A percentile compares a stretch with the other conserved stretches of the same genome.
Conservation (phyloP, 2,888 invertebrate genomes). For the Archips xylosteana region DNA sequence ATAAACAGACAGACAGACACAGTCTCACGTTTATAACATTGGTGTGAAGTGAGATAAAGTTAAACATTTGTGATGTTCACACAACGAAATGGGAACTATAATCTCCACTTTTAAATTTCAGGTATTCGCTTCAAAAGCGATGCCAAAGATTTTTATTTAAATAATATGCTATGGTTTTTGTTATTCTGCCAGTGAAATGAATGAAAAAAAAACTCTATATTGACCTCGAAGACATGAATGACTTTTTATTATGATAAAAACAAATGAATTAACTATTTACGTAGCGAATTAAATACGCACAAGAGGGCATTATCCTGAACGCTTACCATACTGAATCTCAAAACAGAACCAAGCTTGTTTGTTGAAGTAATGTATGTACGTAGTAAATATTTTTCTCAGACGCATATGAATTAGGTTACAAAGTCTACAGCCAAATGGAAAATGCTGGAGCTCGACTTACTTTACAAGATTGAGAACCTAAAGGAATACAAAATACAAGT, state of each 20-base stretch:
- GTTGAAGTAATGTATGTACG: slow-evolving; percentile 20
- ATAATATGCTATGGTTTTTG: not conserved
- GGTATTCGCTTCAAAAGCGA: not conserved
- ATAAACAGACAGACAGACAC: too few relatives aligned
- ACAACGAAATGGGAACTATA: not conserved
- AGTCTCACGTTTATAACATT: too few relatives aligned
- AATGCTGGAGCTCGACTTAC: not conserved
- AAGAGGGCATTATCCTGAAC: slow-evolving; percentile 30
- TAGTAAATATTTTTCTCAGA: slow-evolving; percentile 13
- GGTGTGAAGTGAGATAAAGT: too few relatives aligned
- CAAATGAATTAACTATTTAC: not conserved
- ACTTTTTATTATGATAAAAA: not conserved
- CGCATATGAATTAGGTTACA: not conserved
- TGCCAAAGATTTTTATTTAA: not conserved
- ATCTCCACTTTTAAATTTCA: not conserved
- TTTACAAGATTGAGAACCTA: too few relatives aligned
- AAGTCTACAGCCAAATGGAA: not conserved
- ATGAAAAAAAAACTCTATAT: not conserved
- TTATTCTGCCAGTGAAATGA: not conserved
- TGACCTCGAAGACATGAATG: not conserved
- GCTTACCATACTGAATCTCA: slow-evolving; percentile 12
- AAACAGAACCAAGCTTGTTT: slow-evolving; percentile 34
- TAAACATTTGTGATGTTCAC: too few relatives aligned
- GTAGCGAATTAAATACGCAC: slow-evolving; percentile 3
- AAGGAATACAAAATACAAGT: too few relatives aligned